phyloP scores from a whole-genome alignment of 1,140 invertebrate genomes.

The Microplitis demolitor region DNA sequence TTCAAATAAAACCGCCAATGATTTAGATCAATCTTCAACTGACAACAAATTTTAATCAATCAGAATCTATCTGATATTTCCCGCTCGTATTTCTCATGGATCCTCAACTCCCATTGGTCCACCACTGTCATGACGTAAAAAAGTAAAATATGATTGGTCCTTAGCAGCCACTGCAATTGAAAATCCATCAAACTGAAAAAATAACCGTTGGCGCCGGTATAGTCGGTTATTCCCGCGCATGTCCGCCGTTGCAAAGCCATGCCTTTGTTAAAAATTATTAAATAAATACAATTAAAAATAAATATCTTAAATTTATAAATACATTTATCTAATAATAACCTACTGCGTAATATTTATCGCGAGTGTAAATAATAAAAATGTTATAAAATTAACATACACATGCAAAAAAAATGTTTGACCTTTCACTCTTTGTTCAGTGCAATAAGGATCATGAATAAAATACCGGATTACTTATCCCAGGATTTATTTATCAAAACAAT shows the following conservation, averaged over 20 bases:
- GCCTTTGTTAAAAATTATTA: not conserved
- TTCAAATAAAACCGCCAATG: too few species aligned
- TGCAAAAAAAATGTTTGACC: not conserved
- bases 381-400: not conserved
- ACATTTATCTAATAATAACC: not conserved
- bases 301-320: not conserved
- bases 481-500: too few species aligned
- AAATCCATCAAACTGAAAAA: not conserved
- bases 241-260: constrained; percentile 9
- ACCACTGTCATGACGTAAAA: too few species aligned
- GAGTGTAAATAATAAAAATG: not conserved
- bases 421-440: too few species aligned
- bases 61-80: too few species aligned
- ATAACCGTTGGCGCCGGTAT: constrained; percentile 9
- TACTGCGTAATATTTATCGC: not conserved
- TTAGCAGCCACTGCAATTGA: not conserved
- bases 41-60: too few species aligned
- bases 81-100: too few species aligned
- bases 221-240: constrained; percentile 10
- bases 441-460: too few species aligned
- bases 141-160: too few species aligned
- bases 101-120: too few species aligned
- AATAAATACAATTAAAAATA: constrained; percentile 1
- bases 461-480: too few species aligned
- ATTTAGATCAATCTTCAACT: too few species aligned